Percentiles rank a stretch among this genome's conserved stretches.
phyloP scores from a whole-genome alignment of 2,888 invertebrate genomes.

The Caenorhabditis uteleia region DNA sequence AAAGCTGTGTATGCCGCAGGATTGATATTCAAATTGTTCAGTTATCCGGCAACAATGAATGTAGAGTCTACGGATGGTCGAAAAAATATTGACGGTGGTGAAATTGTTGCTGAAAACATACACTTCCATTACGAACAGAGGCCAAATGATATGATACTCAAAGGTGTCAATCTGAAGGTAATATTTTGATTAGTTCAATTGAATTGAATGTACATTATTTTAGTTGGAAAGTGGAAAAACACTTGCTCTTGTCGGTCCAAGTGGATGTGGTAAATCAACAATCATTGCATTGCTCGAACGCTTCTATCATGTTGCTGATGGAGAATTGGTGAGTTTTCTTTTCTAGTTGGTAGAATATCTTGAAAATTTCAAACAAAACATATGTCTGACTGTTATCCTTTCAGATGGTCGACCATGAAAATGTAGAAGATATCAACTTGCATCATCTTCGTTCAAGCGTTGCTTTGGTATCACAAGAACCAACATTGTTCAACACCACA shows the following conservation, averaged over 20 bases:
- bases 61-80: slow-evolving; percentile 12
- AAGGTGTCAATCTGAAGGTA: slow-evolving; percentile 24
- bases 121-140: slow-evolving; percentile 30
- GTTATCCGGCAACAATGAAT: slow-evolving; percentile 27
- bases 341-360: background rate
- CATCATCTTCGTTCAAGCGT: slow-evolving; percentile 69
- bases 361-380: no score
- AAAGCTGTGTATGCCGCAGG: slow-evolving; percentile 68
- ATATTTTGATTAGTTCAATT: background rate
- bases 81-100: slow-evolving; percentile 17
- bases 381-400: slow-evolving; percentile 34
- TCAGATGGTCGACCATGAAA: slow-evolving; percentile 66
- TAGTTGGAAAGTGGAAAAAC: slow-evolving; percentile 72
- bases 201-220: slow-evolving; percentile 69
- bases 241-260: slow-evolving; percentile 71
- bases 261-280: slow-evolving; percentile 71
- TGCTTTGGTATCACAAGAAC: slow-evolving; percentile 71
- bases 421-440: slow-evolving; percentile 58
- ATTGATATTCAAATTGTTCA: slow-evolving; percentile 68
- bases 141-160: slow-evolving; percentile 20
- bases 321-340: slow-evolving; percentile 74
- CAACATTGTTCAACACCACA: slow-evolving; percentile 70
- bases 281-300: slow-evolving; percentile 76
- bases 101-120: slow-evolving; percentile 19
- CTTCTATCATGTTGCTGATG: slow-evolving; percentile 81